Percentiles rank a stretch among this genome's conserved stretches.
Conservation (phyloP, 2,113 vertebrate genomes). For the Neofelis nebulosa region DNA sequence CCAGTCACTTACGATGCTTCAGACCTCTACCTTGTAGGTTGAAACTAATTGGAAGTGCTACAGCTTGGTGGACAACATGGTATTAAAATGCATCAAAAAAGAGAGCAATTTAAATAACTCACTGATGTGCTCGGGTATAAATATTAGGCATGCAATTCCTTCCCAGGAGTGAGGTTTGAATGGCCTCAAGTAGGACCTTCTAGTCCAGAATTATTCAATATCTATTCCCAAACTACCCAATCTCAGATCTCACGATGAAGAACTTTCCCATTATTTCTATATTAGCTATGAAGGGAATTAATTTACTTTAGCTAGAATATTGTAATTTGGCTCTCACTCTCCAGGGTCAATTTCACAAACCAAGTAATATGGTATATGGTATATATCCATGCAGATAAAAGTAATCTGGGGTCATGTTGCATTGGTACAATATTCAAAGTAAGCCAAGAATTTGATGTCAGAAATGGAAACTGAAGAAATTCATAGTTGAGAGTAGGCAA, state of each 20-base stretch:
- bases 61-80: not conserved
- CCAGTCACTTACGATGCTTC: not conserved
- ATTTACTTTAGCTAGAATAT: not conserved
- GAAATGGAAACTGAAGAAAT: not conserved
- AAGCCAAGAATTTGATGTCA: not conserved
- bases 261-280: not conserved
- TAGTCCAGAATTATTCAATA: not conserved
- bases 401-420: not conserved
- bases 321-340: not conserved
- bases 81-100: not conserved
- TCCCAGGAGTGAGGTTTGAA: not conserved
- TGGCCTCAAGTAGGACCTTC: not conserved
- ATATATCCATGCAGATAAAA: not conserved
- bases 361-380: not conserved
- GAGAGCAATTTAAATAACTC: not conserved
- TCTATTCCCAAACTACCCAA: not conserved
- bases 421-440: not conserved
- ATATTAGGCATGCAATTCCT: not conserved
- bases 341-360: not conserved
- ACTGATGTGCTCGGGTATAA: not conserved
- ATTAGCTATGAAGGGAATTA: not conserved
- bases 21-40: not conserved
- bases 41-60: not conserved
- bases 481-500: not conserved
- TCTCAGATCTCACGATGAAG: not conserved